Evolutionary conservation across 53 echinoderm and acorn worm genomes (phyloP), one percentile per base, ranked within the genome.

Genomic region (Arbacia lixula): DNA sequence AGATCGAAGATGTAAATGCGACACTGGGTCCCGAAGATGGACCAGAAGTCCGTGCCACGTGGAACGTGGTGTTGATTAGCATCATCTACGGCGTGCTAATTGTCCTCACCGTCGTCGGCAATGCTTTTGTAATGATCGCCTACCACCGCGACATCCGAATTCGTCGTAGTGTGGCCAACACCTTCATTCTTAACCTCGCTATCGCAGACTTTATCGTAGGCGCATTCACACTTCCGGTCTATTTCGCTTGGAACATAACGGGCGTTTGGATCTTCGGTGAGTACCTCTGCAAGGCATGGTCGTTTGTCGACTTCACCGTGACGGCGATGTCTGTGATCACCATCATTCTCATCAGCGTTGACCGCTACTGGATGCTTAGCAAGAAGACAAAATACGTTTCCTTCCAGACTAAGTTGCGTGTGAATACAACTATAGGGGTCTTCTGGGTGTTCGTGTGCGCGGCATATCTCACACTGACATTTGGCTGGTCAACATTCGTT

Each of bases 291-390:
- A 87, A 93, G 27, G 38, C 90, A 5, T 93, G 84, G 84, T 83
- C 87, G 2, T 76, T 72, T 19, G 53, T 93, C 26, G 93, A 93
- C 80, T 89, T 78, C 36, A 78, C 89, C 19, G 84, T 84, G 17
- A 87, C 89, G 0, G 86, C 84, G 16, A 63, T 81, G 82, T 81
- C 82, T 1, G 82, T 84, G 21, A 42, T 64, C 46, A 84, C 87
- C 0, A 84, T 92, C 33, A 86, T 93, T 20, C 89, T 89, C 34
- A 93, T 93, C 38, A 93, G 93, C 53, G 78, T 93, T 1, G 94
- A 94, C 66, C 91, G 94, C 1, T 91, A 94, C 74, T 94, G 91
- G 91, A 78, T 94, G n/a, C 58, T 94, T 31, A 94, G 90, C 36
- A 94, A 86, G 65, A 88, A 88, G 60, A 83, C 91, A 6, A 53